These are phyloP conservation scores for Synergus itoensis DNA, from an alignment of 2,888 invertebrate species.

Conservation along the genomic window DNA sequence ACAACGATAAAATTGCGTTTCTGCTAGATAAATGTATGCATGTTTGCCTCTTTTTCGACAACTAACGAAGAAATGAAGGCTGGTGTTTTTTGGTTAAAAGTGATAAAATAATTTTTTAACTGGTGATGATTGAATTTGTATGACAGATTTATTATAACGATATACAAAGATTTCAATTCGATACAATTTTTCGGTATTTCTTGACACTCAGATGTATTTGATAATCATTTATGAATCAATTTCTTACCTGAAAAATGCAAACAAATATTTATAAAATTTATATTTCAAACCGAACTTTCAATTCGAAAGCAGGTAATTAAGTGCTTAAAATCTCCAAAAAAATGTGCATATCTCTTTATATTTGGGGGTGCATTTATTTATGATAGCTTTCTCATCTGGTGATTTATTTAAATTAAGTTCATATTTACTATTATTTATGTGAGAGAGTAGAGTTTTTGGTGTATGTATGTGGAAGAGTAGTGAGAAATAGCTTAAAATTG, in stretches of 20 bases:
- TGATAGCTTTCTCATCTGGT: not conserved
- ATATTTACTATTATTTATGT: conserved; percentile 1
- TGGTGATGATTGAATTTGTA: not conserved
- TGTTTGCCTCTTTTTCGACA: not conserved
- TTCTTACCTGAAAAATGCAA: not conserved
- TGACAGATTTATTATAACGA: not conserved
- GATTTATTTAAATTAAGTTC: not conserved
- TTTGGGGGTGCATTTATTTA: not conserved
- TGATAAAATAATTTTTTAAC: not conserved
- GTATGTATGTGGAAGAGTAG: not conserved
- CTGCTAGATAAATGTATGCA: not conserved
- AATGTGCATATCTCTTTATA: not conserved
- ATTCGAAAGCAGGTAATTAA: not conserved
- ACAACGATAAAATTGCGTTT: not conserved
- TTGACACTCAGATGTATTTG: not conserved
- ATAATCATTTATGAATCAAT: not conserved
- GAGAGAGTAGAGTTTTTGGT: not conserved
- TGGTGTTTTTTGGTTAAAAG: not conserved
- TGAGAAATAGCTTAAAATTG: not conserved
- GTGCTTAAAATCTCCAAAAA: not conserved
- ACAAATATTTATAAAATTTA: not conserved
- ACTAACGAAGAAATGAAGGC: not conserved
- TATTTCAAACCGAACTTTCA: not conserved
- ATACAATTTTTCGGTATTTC: not conserved
- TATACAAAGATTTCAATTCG: not conserved